Conservation (phyloP, 2,888 invertebrate genomes). For the Apodemia arnacis region DNA sequence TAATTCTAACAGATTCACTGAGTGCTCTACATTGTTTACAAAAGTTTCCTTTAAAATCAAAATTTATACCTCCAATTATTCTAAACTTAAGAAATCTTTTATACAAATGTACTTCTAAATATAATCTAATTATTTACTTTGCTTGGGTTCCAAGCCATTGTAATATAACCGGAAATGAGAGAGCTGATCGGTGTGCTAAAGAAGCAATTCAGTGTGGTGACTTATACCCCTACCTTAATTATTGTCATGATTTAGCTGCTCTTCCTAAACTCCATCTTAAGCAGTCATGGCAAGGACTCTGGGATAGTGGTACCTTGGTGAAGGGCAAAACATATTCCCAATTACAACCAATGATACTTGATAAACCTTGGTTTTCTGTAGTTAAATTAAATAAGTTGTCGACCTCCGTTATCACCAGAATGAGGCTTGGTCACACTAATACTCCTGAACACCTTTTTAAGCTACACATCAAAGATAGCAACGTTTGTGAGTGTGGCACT, state of each 20-base stretch:
- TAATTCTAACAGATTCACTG: conserved; percentile 3
- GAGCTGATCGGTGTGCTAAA: neutral
- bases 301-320: neutral
- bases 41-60: neutral
- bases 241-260: neutral
- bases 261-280: neutral
- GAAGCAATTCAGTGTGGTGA: neutral
- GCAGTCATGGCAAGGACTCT: neutral
- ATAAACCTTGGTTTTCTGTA: neutral
- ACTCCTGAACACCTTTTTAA: neutral
- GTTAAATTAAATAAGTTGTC: neutral
- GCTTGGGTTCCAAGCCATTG: neutral
- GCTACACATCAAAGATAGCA: neutral
- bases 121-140: neutral
- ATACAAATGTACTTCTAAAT: neutral
- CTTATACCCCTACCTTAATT: neutral
- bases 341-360: too few species aligned
- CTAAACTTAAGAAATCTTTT: neutral
- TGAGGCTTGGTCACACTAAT: neutral
- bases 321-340: neutral
- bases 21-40: neutral
- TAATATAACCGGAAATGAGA: neutral
- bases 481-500: neutral
- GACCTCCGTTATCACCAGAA: neutral
- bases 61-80: neutral